Conservation (phyloP, 2,797 vertebrate genomes). For the Ptychadena robeensis region DNA sequence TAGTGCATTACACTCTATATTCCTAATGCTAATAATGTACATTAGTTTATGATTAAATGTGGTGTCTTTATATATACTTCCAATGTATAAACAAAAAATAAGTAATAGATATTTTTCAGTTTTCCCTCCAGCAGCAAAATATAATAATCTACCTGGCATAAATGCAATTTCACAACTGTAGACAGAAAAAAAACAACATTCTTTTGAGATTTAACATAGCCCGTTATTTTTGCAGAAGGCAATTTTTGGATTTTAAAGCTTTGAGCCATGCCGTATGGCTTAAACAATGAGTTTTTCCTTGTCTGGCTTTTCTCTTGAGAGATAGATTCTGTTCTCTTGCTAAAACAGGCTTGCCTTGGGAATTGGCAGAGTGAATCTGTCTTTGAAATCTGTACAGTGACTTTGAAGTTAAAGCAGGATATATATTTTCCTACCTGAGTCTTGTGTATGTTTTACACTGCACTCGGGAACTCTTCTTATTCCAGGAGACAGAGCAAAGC, state of each 20-base stretch:
- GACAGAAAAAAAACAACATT: slow-evolving; percentile 16
- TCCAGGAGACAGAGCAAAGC: not conserved
- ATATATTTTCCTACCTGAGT: slow-evolving; percentile 44
- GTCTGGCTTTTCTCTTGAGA: slow-evolving; percentile 45
- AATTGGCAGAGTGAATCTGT: slow-evolving; percentile 55
- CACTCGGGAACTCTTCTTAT: slow-evolving; percentile 11
- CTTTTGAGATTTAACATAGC: slow-evolving; percentile 36
- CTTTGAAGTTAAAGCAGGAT: slow-evolving; percentile 53
- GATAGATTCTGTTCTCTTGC: slow-evolving; percentile 56
- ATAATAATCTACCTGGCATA: not conserved
- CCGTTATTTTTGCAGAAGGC: slow-evolving; percentile 17
- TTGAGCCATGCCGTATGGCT: slow-evolving; percentile 39
- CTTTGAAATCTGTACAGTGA: slow-evolving; percentile 53
- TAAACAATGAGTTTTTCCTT: slow-evolving; percentile 49
- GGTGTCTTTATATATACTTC: not conserved
- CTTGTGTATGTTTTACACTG: slow-evolving; percentile 38
- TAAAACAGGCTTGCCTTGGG: slow-evolving; percentile 58
- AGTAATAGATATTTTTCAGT: not conserved
- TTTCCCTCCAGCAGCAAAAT: not conserved
- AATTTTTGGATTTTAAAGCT: slow-evolving; percentile 36
- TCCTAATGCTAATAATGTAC: not conserved
- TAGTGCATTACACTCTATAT: not conserved
- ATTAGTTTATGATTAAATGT: not conserved
- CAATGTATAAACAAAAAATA: not conserved
- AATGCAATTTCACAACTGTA: slow-evolving; percentile 11